Base-by-base conservation (phyloP, 2,797 vertebrate species). In the Pipistrellus pygmaeus region DNA sequence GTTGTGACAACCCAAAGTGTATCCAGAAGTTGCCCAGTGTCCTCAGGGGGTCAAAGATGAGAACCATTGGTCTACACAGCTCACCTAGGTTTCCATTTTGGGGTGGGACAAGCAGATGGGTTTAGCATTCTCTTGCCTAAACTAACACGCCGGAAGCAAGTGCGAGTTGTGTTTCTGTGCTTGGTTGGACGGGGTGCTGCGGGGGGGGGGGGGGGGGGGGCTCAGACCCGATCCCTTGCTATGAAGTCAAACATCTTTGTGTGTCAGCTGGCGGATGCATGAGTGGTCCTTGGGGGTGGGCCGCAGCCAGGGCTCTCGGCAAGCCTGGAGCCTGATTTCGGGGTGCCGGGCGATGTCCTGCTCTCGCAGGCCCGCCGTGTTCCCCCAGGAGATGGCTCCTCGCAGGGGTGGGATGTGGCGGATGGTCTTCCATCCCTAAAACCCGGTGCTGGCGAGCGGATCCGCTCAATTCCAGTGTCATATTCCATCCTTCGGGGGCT, bases 261-360 rank as follows among this genome's bases (percentile, higher is more conserved):
- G 8, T 66, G 57, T 14, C 3, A 25, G 2, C 2, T 0, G 72
- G 13, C 23, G 44, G 53, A 23, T 12, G 41, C n/a, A 7, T 25
- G 6, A 48, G 15, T 15, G 41, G 17, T 48, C 53, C 68, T 46
- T 10, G 30, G 30, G 13, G 38, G 64, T 6, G 0, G 27, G 51
- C 30, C 1, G 32, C 41, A 30, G n/a, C 3, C 1, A 32, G 75
- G 66, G 20, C 20, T 18, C 69, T 69, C 5, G 64, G 30, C 0
- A 17, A 44, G 35, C 32, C 48, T 41, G 44, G 27, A 11, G 35
- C 32, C 80, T 32, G 69, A n/a, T 32, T 35, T 20, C 0, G 0
- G 60, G 44, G 55, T 6, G 0, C 44, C 0, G 25, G 32, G 18
- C 0, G 2, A n/a, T n/a, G n/a, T n/a, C n/a, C n/a, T n/a, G n/a